phyloP scores from a whole-genome alignment of 2,113 vertebrate genomes.

The Colistium nudipinnis region DNA sequence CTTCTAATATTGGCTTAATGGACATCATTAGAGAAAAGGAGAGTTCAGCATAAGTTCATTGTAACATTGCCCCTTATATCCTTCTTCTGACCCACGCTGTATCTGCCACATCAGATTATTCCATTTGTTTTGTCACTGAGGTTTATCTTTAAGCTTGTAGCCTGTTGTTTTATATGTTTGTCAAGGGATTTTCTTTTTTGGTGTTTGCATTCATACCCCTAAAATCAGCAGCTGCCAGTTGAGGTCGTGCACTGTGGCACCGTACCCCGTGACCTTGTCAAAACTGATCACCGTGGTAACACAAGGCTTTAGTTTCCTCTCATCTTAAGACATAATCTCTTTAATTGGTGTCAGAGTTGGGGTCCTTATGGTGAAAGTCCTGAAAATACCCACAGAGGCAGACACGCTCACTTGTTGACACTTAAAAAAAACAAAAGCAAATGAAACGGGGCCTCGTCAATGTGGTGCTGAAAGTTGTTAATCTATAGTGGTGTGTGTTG shows the following conservation, averaged over 20 bases:
- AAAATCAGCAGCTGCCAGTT: conserved; percentile 55
- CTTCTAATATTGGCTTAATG: neutral
- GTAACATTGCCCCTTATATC: neutral
- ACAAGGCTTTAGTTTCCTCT: conserved; percentile 88
- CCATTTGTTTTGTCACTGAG: neutral
- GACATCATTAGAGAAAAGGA: neutral
- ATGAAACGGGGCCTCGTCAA: conserved; percentile 85
- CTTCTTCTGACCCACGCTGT: neutral
- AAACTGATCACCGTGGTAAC: conserved; percentile 86
- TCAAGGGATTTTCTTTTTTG: conserved; percentile 24
- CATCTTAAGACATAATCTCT: conserved; percentile 95
- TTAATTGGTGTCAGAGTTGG: conserved; percentile 94
- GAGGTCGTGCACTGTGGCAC: conserved; percentile 86
- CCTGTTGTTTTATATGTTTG: neutral
- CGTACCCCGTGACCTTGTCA: conserved; percentile 90
- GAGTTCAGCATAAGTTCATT: neutral
- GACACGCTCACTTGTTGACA: conserved; percentile 86
- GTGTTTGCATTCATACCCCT: conserved; percentile 27
- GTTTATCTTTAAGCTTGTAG: neutral
- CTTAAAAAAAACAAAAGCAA: conserved; percentile 77
- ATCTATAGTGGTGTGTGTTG: conserved; percentile 47
- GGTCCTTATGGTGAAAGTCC: conserved; percentile 87
- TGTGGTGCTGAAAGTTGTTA: conserved; percentile 86
- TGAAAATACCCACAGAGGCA: conserved; percentile 90
- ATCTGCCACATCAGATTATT: neutral